These are phyloP conservation scores for Trichopria drosophilae DNA, from an alignment of 2,888 invertebrate species.

Conservation along the genomic window DNA sequence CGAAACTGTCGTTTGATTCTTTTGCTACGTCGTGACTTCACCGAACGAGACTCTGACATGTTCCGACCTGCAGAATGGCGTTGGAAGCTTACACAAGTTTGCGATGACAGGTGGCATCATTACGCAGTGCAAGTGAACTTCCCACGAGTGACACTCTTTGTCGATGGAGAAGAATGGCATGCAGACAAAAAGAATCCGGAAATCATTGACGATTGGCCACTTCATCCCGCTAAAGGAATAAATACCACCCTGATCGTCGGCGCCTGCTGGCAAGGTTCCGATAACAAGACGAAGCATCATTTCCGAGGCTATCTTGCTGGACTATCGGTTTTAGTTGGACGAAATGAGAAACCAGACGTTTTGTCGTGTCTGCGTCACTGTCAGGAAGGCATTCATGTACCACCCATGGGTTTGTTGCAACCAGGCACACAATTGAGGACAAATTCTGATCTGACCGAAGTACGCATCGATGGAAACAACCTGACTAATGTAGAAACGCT, in stretches of 20 bases:
- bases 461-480: conserved; percentile 89
- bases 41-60: conserved; percentile 89
- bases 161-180: conserved; percentile 79
- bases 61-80: conserved; percentile 98
- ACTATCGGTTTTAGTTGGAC: conserved; percentile 76
- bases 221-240: conserved; percentile 91
- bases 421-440: conserved; percentile 78
- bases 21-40: conserved; percentile 85
- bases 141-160: conserved; percentile 83
- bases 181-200: conserved; percentile 81
- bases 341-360: conserved; percentile 73
- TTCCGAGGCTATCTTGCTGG: conserved; percentile 88
- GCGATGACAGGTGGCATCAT: conserved; percentile 99
- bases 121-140: conserved; percentile 92
- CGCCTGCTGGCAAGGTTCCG: conserved; percentile 97
- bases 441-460: conserved; percentile 80
- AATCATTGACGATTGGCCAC: conserved; percentile 98
- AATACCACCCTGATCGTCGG: conserved; percentile 94
- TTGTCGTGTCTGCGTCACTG: conserved; percentile 79
- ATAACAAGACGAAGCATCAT: conserved; percentile 87
- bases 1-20: conserved; percentile 96
- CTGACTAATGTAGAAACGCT: conserved; percentile 86
- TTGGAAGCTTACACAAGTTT: conserved; percentile 93
- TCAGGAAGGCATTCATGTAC: conserved; percentile 71
- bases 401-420: conserved; percentile 73